phyloP scores from a whole-genome alignment of 2,797 vertebrate genomes.

The Oreortyx pictus region DNA sequence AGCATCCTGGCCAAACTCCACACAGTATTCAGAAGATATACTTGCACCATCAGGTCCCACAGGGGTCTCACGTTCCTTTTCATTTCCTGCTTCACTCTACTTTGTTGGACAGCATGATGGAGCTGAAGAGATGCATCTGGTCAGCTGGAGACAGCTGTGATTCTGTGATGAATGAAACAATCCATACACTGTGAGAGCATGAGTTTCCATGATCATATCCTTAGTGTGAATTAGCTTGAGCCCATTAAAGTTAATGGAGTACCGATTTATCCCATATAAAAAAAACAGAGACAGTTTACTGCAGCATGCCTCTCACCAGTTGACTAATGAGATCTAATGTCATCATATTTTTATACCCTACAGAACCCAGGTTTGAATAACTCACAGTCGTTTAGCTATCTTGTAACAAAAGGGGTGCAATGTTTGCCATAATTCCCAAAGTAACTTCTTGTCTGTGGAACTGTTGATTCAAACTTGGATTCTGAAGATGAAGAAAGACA shows the following conservation, averaged over 20 bases:
- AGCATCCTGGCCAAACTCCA: not conserved
- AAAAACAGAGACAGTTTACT: not conserved
- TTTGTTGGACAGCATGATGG: not conserved
- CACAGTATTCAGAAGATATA: not conserved
- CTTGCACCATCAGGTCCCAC: not conserved
- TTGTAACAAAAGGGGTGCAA: not conserved
- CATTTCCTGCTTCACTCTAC: not conserved
- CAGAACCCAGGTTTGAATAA: not conserved
- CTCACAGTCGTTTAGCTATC: not conserved
- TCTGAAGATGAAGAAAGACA: not conserved
- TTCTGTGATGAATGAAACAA: constrained; percentile 7
- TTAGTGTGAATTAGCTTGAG: constrained; percentile 15
- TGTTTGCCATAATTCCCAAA: not conserved
- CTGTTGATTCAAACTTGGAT: not conserved
- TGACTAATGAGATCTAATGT: constrained; percentile 33
- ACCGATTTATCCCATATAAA: constrained; percentile 23
- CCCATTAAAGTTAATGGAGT: not conserved
- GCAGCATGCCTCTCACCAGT: not conserved
- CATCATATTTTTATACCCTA: constrained; percentile 20
- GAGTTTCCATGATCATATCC: not conserved
- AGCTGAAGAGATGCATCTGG: not conserved
- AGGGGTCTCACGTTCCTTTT: not conserved
- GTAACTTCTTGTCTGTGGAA: not conserved
- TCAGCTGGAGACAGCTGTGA: constrained; percentile 13
- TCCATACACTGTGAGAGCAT: not conserved